phyloP scores from a whole-genome alignment of 1,140 invertebrate genomes.

The Phenacoccus solenopsis region DNA sequence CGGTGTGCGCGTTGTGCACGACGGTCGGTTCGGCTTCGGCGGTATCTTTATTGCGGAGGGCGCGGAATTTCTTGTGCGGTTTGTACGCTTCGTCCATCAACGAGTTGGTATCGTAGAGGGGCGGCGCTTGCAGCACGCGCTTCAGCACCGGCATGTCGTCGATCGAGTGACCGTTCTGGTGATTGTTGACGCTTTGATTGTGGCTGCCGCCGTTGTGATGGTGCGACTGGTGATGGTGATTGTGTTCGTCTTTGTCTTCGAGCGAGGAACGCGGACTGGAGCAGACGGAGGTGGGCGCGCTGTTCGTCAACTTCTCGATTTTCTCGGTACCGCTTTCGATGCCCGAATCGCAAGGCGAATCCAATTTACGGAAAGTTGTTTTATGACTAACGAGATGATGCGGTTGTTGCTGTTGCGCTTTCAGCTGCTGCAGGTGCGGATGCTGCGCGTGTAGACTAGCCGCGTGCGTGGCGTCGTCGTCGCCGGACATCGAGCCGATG shows the following conservation, averaged over 20 bases:
- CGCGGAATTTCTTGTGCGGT: slow-evolving; percentile 87
- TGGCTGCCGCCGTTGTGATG: not conserved
- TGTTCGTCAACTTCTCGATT: slow-evolving; percentile 52
- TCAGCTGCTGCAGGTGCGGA: slow-evolving; percentile 38
- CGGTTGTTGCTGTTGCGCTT: slow-evolving; percentile 33
- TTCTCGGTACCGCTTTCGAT: slow-evolving; percentile 86
- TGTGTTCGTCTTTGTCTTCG: slow-evolving; percentile 57
- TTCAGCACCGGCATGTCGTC: slow-evolving; percentile 90
- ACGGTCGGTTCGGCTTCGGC: slow-evolving; percentile 54
- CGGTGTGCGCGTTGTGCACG: slow-evolving; percentile 29
- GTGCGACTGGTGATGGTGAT: slow-evolving; percentile 31
- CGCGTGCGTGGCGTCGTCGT: slow-evolving; percentile 51
- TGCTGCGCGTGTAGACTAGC: slow-evolving; percentile 38
- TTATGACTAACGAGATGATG: slow-evolving; percentile 23
- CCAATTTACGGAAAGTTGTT: slow-evolving; percentile 51
- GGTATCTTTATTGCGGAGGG: slow-evolving; percentile 59
- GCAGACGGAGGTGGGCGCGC: slow-evolving; percentile 62
- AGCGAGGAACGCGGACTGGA: slow-evolving; percentile 73
- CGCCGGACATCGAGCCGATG: slow-evolving; percentile 55
- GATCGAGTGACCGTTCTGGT: slow-evolving; percentile 38
- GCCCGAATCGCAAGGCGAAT: slow-evolving; percentile 81
- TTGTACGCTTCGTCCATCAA: slow-evolving; percentile 90
- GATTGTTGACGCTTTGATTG: not conserved
- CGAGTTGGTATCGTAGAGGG: slow-evolving; percentile 72
- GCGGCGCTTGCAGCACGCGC: slow-evolving; percentile 78